Evolutionary conservation across 2,113 vertebrate species (phyloP).

Genomic region (Indicator maculatus): DNA sequence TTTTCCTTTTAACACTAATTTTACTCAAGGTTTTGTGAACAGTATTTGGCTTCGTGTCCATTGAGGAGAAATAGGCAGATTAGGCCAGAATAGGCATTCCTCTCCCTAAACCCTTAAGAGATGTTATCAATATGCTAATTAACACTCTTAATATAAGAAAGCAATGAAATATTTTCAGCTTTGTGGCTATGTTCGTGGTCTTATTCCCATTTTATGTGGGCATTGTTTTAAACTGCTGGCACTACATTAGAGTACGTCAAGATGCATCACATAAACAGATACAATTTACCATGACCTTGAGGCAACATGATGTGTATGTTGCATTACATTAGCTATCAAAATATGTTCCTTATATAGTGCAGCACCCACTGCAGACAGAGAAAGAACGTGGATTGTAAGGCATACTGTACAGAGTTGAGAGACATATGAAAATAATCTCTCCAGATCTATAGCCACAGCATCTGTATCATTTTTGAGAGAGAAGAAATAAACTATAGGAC

Average conservation of each 20-base stretch:
- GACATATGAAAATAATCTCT: neutral
- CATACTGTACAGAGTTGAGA: neutral
- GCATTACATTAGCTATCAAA: conserved; percentile 50
- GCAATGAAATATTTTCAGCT: neutral
- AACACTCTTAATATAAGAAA: neutral
- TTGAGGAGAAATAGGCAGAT: neutral
- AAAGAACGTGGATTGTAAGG: neutral
- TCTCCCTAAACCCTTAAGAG: neutral
- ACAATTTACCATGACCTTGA: conserved; percentile 52
- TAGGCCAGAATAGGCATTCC: neutral
- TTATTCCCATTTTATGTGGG: conserved; percentile 12
- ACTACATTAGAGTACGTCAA: conserved; percentile 48
- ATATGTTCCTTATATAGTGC: neutral
- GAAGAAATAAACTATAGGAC: neutral
- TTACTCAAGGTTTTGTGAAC: neutral
- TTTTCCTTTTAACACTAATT: neutral
- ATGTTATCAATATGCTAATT: neutral
- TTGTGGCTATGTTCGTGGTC: neutral
- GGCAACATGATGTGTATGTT: conserved; percentile 41
- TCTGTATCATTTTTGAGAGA: neutral
- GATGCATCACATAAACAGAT: conserved; percentile 33
- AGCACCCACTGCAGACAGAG: neutral
- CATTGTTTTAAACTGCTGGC: conserved; percentile 46
- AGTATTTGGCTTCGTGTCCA: neutral
- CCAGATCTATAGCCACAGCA: neutral